Base-by-base conservation (phyloP, 2,888 invertebrate genomes). In the Conistra vaccinii region DNA sequence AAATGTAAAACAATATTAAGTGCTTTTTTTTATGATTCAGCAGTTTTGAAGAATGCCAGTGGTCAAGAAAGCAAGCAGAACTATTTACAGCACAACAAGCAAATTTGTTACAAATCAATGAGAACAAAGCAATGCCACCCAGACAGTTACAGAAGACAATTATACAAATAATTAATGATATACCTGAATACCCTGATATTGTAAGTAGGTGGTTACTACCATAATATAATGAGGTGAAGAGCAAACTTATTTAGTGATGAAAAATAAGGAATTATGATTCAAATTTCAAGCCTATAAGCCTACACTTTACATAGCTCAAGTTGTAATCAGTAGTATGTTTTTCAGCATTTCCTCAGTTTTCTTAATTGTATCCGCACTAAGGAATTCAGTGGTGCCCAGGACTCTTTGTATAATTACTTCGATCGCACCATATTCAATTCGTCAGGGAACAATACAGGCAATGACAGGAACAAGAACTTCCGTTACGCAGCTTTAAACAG, bases 401-500 rank as follows among this genome's bases (percentile, higher is more conserved):
- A 98, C 89, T 98, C 97, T 90, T 96, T 98, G 71, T 98, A 97
- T 94, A 98, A 98, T 92, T 98, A 98, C 93, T 98, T 99, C 93
- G 98, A 99, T 92, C 97, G 98, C 88, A 97, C 97, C 85, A 91
- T 96, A 53, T 94, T 94, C 70, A 94, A 91, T 67, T 90, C 93
- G 39, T 86, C 91, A 2, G 91, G 90, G 3, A 92, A 83, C 76
- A 95, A 93, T 62, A 92, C 92, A 63, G 97, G 97, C 83, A 95
- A 94, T 60, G 96, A 96, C 69, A 94, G 94, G 83, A 96, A 96
- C 78, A 97, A 97, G 90, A 98, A 98, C 60, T 98, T 98, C 89
- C 97, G 99, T 90, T 99, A 98, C 92, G 99, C 99, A 10, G 98
- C 99, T 29, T 96, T 99, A n/a, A 99, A 99, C 92, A 96, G 99